Evolutionary conservation across 2,113 vertebrate species (phyloP), one percentile per base, ranked within the genome.

Genomic region (Oncorhynchus clarkii): DNA sequence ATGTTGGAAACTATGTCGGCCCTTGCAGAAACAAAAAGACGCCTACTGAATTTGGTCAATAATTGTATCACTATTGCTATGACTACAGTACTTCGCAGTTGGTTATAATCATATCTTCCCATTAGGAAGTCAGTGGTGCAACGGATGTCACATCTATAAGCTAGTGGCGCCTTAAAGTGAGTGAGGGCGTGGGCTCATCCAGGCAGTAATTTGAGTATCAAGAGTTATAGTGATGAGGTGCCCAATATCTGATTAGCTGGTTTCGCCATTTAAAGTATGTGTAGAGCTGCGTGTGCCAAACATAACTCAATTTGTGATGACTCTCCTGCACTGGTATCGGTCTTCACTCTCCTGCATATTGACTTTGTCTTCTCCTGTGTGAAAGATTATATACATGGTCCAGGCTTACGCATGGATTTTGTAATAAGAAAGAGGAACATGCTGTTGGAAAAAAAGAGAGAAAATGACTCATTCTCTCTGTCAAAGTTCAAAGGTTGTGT

Each of bases 231-330:
- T 84, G 89, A 90, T 82, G 89, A 31, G 75, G 92, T 74, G 92
- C 94, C 91, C 86, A 89, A 92, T 93, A 95, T 92, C 91, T 91
- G 93, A 93, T 93, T 93, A 92, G 93, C 84, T 73, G 80, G 67
- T 87, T 95, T 95, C 93, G 95, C 94, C 92, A 95, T 96, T 96
- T 95, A 96, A 94, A 89, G 89, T 87, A 88, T 84, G 82, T 71
- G 74, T 75, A 81, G 51, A 72, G 70, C 51, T n/a, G 87, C 9
- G 8, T 82, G 81, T 83, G 83, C 85, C 82, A 85, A 90, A 90
- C 91, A 88, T 90, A 91, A 92, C 88, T 91, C 87, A 91, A 91
- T 91, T 92, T 90, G 87, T 72, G 71, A 88, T 78, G 90, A 89
- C 86, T 88, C 80, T 70, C 74, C 81, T 76, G 78, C 81, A 81